These are phyloP conservation scores for Cepaea hortensis DNA, from an alignment of 2,888 invertebrate species.

Conservation along the genomic window DNA sequence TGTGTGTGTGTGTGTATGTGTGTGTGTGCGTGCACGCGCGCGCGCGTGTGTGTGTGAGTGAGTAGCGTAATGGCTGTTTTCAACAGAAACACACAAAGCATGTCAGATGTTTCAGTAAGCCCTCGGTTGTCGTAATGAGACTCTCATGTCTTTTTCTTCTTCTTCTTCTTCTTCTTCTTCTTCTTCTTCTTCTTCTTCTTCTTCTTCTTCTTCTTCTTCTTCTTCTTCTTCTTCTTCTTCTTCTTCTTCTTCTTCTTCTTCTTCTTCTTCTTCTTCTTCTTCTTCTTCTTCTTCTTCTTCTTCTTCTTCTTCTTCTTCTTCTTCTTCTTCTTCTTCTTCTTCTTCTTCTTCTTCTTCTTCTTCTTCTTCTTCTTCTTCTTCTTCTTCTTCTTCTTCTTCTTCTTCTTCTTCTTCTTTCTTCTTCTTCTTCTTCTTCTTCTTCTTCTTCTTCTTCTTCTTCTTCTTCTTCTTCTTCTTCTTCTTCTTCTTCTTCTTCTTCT, in stretches of 20 bases:
- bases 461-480: constrained; percentile 24
- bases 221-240: not conserved
- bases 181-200: constrained; percentile 29
- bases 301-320: constrained; percentile 21
- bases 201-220: constrained; percentile 25
- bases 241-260: constrained; percentile 15
- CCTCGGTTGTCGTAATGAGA: too few relatives aligned
- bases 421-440: constrained; percentile 13
- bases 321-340: constrained; percentile 32
- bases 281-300: constrained; percentile 16
- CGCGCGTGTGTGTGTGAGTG: too few relatives aligned
- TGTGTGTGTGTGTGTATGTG: too few relatives aligned
- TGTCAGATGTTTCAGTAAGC: too few relatives aligned
- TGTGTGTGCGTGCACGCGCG: too few relatives aligned
- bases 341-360: constrained; percentile 32
- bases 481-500: constrained; percentile 19
- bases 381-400: constrained; percentile 34
- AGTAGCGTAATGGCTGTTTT: too few relatives aligned
- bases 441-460: constrained; percentile 27
- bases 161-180: not conserved
- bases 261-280: constrained; percentile 22
- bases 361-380: constrained; percentile 32
- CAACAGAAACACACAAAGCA: too few relatives aligned
- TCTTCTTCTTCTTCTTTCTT: constrained; percentile 30
- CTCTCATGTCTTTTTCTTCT: not conserved